These are phyloP conservation scores for Thunnus maccoyii DNA, from an alignment of 2,113 vertebrate genomes.

Conservation along the genomic window DNA sequence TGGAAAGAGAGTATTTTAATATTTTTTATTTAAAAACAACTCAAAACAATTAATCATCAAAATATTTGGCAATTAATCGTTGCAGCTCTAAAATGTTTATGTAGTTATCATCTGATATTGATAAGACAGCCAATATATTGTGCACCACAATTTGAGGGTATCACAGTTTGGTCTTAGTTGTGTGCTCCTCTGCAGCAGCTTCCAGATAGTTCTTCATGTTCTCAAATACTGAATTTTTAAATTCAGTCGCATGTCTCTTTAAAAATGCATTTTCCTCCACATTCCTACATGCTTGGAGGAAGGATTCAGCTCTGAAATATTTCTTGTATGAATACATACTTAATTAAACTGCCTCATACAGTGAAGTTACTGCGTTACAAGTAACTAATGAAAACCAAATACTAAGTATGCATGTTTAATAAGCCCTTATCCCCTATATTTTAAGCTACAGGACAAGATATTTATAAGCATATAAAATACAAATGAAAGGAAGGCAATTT, in stretches of 20 bases:
- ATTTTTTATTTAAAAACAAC: no score
- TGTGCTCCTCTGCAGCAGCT: constrained; percentile 25
- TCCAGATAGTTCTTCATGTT: constrained; percentile 2
- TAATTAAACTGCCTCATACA: not conserved
- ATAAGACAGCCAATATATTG: not conserved
- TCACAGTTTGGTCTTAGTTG: not conserved
- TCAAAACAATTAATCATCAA: no score
- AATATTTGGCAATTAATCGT: no score
- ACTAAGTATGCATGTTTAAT: not conserved
- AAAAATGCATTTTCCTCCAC: constrained; percentile 33
- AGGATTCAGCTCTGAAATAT: not conserved
- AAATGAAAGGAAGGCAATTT: not conserved
- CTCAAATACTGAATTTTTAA: constrained; percentile 41
- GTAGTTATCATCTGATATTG: not conserved
- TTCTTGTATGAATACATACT: constrained; percentile 8
- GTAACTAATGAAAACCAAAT: not conserved
- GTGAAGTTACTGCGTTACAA: not conserved
- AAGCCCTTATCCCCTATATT: not conserved
- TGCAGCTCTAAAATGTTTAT: no score
- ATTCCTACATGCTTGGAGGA: not conserved
- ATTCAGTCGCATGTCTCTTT: constrained; percentile 33
- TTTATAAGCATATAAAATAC: not conserved
- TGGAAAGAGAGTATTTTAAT: no score
- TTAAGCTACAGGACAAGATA: not conserved
- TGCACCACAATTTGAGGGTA: not conserved